Base-by-base conservation (phyloP, 2,888 invertebrate genomes). In the Cistogaster globosa region DNA sequence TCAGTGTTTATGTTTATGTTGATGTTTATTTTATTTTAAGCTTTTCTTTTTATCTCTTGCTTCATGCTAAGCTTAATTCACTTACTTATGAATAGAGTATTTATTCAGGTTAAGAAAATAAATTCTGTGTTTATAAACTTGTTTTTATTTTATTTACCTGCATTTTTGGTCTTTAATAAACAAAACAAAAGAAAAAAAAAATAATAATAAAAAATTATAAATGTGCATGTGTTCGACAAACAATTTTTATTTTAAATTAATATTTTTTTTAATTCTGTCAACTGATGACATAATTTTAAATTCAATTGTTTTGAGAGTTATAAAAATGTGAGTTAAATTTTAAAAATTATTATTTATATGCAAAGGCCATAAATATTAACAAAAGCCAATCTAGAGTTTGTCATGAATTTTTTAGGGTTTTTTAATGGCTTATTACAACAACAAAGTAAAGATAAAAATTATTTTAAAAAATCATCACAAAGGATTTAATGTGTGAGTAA, bases 21-120 rank as follows among this genome's bases (percentile, higher is more conserved):
- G 57, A 69, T 74, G 20, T 83, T 74, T 78, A 26, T 45, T 71
- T 67, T 67, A 26, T 1, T 77, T 68, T 68, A 22, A 60, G 16
- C 8, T 3, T 48, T 45, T 48, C 11, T 26, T 18, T 22, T 55
- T 55, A n/a, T n/a, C 45, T 11, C 1, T 69, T 22, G 4, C 14
- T 51, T 75, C 7, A 1, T 8, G 53, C 26, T 16, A 53, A 63
- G 62, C 62, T 71, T 78, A 62, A 78, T 58, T 77, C 60, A 68
- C n/a, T 67, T 76, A 48, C 45, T 26, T 36, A 69, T 62, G 60
- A 53, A 69, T 20, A 62, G 36, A 11, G 18, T 26, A 69, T 77
- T 42, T 48, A 57, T 71, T 55, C 62, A 63, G 62, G 45, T 55
- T 57, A 38, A 53, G 42, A 51, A 32, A 7, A 57, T 2, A 77